Base-by-base conservation (phyloP, 2,797 vertebrate species). In the Apodemus agrarius region DNA sequence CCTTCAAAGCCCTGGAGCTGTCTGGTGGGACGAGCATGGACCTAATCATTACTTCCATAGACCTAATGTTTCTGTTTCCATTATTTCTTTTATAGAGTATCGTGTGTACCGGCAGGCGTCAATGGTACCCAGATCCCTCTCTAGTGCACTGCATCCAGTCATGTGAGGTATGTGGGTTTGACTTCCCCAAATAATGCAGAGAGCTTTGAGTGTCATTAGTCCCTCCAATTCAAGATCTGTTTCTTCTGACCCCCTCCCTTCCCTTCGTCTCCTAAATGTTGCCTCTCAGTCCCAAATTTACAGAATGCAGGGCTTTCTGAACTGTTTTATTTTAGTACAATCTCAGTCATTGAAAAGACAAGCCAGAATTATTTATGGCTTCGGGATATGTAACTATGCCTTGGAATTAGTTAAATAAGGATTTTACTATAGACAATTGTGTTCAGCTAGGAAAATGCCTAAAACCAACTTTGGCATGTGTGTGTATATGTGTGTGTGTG, bases 61-160 rank as follows among this genome's bases (percentile, higher is more conserved):
- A 0, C 8, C 46, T 92, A 26, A 96, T 22, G 0, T 31, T 37
- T 93, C 29, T 81, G 91, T 81, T 88, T 90, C 76, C 78, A 14
- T 75, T 34, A 80, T 72, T 78, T 87, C 43, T 80, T 82, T 87
- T 91, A 57, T 98, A 99, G 99, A 99, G 97, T 94, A 99, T 99
- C 0, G 98, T 99, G 97, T 99, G 99, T 97, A 99, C 99, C 0
- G 99, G 99, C 78, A 98, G 98, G 98, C 98, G 99, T 98, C 99
- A 97, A 54, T 99, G 99, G 99, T 98, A 99, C 81, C 99, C 99
- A 2, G 99, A 99, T 90, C 99, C 99, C 24, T 96, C 98, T 8
- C 97, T 98, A 97, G 98, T 99, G 96, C 98, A 99, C 96, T 99
- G 99, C 98, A 99, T 99, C 98, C 99, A 99, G 97, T 99, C 99